Conservation (phyloP, 2,113 vertebrate genomes). For the Oryzias curvinotus region DNA sequence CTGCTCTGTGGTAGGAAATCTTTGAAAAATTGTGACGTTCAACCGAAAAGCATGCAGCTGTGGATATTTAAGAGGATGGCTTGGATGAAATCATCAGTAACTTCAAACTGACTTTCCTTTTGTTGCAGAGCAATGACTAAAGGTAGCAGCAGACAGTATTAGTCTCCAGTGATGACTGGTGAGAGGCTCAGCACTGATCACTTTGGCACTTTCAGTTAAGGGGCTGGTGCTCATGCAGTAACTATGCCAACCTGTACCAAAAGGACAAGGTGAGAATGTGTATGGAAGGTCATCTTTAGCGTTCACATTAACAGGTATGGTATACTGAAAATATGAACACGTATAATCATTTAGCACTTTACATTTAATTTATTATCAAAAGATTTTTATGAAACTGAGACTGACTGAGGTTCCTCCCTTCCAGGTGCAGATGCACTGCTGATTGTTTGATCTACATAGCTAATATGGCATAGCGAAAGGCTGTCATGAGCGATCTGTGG, state of each 20-base stretch:
- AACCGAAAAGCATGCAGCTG: not conserved
- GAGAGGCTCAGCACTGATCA: conserved; percentile 40
- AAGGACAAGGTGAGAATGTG: conserved; percentile 9
- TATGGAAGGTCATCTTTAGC: not conserved
- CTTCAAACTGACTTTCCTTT: conserved; percentile 52
- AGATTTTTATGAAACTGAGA: not conserved
- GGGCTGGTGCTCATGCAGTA: conserved; percentile 31
- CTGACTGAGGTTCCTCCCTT: conserved; percentile 4
- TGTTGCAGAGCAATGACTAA: conserved; percentile 50
- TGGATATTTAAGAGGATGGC: conserved; percentile 47
- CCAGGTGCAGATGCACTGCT: conserved; percentile 40
- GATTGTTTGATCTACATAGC: conserved; percentile 53
- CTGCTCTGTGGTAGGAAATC: not conserved
- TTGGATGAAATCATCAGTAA: conserved; percentile 57
- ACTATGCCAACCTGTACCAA: conserved; percentile 40
- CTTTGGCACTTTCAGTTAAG: conserved; percentile 44
- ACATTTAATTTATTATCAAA: not conserved
- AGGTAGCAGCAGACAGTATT: conserved; percentile 49
- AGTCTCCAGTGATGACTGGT: conserved; percentile 41
- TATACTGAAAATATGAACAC: too few relatives aligned
- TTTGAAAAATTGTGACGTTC: not conserved
- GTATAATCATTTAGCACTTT: too few relatives aligned
- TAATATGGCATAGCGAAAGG: conserved; percentile 48
- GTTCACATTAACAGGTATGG: too few relatives aligned
- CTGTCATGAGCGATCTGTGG: conserved; percentile 46